Evolutionary conservation across 2,113 vertebrate genomes (phyloP).

Genomic region (Dipodomys ordii): DNA sequence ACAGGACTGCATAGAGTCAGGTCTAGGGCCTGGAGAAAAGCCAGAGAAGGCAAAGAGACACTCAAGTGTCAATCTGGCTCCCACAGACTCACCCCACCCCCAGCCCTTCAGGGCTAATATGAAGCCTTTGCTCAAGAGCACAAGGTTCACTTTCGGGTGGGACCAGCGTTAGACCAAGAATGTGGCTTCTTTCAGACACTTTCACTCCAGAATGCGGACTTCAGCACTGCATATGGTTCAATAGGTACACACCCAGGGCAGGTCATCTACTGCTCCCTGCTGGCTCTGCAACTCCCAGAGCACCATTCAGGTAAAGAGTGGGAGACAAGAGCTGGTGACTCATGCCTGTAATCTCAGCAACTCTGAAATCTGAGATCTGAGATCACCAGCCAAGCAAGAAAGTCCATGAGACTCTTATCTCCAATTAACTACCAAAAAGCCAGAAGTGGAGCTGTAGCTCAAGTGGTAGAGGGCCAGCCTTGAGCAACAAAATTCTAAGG

Average conservation of each 20-base stretch:
- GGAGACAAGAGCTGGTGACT: background rate
- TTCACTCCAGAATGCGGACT: constrained; percentile 56
- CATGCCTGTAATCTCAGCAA: no score
- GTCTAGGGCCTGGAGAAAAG: background rate
- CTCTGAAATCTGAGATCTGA: no score
- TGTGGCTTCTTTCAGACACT: background rate
- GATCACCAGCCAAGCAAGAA: no score
- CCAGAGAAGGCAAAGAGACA: background rate
- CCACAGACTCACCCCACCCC: background rate
- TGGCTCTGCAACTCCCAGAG: background rate
- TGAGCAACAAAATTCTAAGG: no score
- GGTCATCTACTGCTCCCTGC: background rate
- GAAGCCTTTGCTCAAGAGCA: background rate
- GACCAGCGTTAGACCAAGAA: background rate
- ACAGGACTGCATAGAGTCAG: background rate
- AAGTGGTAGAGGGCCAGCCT: no score
- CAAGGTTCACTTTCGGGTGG: background rate
- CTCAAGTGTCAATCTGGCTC: background rate
- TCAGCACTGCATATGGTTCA: background rate
- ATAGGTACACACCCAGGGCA: background rate
- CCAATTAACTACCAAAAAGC: no score
- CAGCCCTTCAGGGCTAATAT: background rate
- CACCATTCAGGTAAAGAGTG: background rate
- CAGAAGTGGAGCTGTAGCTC: no score
- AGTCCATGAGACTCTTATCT: no score